Evolutionary conservation across 1,140 invertebrate genomes (phyloP).

Genomic region (Fragariocoptes setiger): DNA sequence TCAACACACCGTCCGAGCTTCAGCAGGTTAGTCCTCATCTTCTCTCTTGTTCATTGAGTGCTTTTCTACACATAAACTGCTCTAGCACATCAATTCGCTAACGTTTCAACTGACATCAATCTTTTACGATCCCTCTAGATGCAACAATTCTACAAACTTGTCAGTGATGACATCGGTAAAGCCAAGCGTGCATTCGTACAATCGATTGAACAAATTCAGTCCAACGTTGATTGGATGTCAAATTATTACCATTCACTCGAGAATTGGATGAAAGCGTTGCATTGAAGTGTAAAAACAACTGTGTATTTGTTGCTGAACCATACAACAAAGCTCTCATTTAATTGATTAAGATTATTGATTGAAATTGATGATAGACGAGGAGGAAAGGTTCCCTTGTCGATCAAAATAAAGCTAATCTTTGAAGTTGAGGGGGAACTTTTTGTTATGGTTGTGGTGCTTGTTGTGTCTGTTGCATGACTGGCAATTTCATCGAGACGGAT

Average conservation of each 20-base stretch:
- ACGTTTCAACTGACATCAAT: constrained; percentile 1
- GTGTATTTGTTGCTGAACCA: no score
- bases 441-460: no score
- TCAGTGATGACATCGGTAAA: constrained; percentile 21
- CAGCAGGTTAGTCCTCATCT: constrained; percentile 36
- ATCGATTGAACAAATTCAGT: constrained; percentile 36
- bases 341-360: no score
- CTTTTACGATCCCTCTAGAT: constrained; percentile 11
- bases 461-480: no score
- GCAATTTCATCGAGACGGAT: no score
- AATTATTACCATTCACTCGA: constrained; percentile 34
- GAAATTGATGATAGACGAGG: no score
- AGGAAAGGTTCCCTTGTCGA: no score
- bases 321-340: no score
- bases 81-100: constrained; percentile 2
- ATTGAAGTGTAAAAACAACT: no score
- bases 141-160: constrained; percentile 12
- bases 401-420: no score
- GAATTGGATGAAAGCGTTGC: constrained; percentile 27
- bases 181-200: constrained; percentile 33
- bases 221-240: constrained; percentile 46
- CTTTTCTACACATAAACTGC: constrained; percentile 1
- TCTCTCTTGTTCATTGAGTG: neutral
- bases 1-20: constrained; percentile 37
- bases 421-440: no score